phyloP scores from a whole-genome alignment of 2,797 vertebrate genomes.

The Dromococcyx pavoninus region DNA sequence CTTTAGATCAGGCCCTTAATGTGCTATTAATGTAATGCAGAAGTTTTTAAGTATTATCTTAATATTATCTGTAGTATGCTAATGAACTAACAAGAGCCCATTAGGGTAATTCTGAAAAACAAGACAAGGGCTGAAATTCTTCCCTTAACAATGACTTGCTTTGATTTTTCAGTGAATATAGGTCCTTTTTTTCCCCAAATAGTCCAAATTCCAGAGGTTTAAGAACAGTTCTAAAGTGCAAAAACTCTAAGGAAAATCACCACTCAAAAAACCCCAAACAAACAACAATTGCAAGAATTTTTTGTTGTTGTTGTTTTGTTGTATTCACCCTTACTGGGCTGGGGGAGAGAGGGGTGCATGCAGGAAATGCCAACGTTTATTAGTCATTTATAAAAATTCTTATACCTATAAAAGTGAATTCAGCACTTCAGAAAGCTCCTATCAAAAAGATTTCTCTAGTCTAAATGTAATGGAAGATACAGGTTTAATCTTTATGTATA shows the following conservation, averaged over 20 bases:
- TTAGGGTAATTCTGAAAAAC: neutral
- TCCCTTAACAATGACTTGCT: neutral
- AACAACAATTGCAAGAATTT: neutral
- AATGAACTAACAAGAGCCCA: neutral
- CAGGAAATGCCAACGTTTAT: neutral
- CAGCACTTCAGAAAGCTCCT: neutral
- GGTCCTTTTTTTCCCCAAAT: neutral
- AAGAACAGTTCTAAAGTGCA: neutral
- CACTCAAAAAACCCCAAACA: neutral
- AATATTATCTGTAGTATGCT: neutral
- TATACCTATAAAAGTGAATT: neutral
- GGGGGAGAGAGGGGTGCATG: too few species aligned
- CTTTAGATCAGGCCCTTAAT: constrained; percentile 20
- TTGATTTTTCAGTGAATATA: neutral
- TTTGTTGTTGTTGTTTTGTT: too few species aligned
- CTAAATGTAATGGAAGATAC: neutral
- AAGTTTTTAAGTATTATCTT: constrained; percentile 8
- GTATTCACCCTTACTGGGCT: neutral
- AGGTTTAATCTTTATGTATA: neutral
- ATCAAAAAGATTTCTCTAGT: neutral
- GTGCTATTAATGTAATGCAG: neutral
- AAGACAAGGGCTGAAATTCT: neutral
- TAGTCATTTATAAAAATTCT: neutral
- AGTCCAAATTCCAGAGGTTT: neutral
- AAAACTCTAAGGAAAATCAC: neutral